Base-by-base conservation (phyloP, 2,888 invertebrate species). In the Brenthis hecate region DNA sequence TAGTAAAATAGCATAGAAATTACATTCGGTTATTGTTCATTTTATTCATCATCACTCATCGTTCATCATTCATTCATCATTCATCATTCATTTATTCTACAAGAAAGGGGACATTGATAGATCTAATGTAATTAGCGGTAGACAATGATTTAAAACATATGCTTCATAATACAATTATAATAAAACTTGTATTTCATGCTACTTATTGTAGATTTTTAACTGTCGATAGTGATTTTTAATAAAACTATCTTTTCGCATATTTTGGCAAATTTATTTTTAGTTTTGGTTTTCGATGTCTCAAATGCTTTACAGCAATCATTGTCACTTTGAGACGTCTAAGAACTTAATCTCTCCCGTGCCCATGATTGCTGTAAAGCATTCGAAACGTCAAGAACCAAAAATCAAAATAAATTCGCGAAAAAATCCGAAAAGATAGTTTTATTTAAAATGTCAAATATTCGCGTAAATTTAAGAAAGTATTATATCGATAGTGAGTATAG, bases 1-100 rank as follows among this genome's bases (percentile, higher is more conserved):
- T 72, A 72, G 68, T 68, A 60, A 68, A 70, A 68, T 70, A 70
- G 58, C 53, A 57, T 69, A 69, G 61, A 65, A 56, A 50, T 73
- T 70, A 65, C 58, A 62, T 68, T 66, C 56, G 36, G 36, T 48
- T 64, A 63, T 73, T 65, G 68, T 72, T 70, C 65, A 69, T 70
- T 70, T 68, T 66, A 69, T 64, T 72, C 60, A 58, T 50, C 51
- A 43, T 61, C 48, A 62, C 8, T 36, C 8, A 6, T 8, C 8
- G 8, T 36, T 36, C 1, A 28, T 53, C 53, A 14, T 64, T 72
- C 71, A 68, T 70, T 71, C 72, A 69, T 66, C 70, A 8, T 36
- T 36, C 36, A 36, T 65, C 67, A 63, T 63, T 66, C 53, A 64
- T 36, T 36, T 43, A 56, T 57, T 50, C 28, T 50, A 60, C n/a